phyloP scores from a whole-genome alignment of 2,797 vertebrate species.

The Brachymystax lenok region DNA sequence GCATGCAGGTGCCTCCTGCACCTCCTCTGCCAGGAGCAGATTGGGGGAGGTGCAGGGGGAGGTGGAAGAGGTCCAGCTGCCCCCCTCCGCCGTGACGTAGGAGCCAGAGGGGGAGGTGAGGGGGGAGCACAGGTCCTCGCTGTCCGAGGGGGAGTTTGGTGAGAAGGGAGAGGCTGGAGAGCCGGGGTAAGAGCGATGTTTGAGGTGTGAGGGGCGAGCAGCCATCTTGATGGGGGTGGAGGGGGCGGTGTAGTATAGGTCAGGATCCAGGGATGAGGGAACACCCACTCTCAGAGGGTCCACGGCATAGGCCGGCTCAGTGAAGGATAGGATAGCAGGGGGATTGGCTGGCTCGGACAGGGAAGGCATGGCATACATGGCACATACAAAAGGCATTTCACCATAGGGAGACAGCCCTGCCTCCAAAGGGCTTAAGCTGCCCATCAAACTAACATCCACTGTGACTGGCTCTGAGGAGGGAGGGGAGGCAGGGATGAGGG shows the following conservation, averaged over 20 bases:
- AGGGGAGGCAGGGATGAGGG: slow-evolving; percentile 34
- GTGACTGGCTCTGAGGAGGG: slow-evolving; percentile 53
- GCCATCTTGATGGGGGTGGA: slow-evolving; percentile 86
- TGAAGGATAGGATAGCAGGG: slow-evolving; percentile 78
- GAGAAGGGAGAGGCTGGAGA: slow-evolving; percentile 72
- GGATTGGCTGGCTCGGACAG: slow-evolving; percentile 74
- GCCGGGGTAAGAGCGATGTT: slow-evolving; percentile 70
- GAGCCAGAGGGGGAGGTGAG: slow-evolving; percentile 93
- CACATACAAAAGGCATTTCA: slow-evolving; percentile 85
- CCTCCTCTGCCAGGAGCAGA: slow-evolving; percentile 79
- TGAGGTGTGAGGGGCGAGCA: slow-evolving; percentile 71
- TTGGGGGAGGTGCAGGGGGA: slow-evolving; percentile 91
- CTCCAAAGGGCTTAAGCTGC: slow-evolving; percentile 47
- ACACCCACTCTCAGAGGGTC: slow-evolving; percentile 74
- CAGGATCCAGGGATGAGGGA: slow-evolving; percentile 77
- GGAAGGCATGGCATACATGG: slow-evolving; percentile 38
- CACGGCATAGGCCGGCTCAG: slow-evolving; percentile 74
- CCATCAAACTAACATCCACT: slow-evolving; percentile 55
- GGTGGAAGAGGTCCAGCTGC: slow-evolving; percentile 87
- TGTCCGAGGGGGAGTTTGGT: slow-evolving; percentile 76
- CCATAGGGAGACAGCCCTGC: slow-evolving; percentile 72
- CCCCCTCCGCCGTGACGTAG: slow-evolving; percentile 92
- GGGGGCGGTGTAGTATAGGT: slow-evolving; percentile 91
- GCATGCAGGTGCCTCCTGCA: slow-evolving; percentile 79
- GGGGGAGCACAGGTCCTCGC: slow-evolving; percentile 83